phyloP scores from a whole-genome alignment of 2,797 vertebrate genomes.

The Coluber constrictor region DNA sequence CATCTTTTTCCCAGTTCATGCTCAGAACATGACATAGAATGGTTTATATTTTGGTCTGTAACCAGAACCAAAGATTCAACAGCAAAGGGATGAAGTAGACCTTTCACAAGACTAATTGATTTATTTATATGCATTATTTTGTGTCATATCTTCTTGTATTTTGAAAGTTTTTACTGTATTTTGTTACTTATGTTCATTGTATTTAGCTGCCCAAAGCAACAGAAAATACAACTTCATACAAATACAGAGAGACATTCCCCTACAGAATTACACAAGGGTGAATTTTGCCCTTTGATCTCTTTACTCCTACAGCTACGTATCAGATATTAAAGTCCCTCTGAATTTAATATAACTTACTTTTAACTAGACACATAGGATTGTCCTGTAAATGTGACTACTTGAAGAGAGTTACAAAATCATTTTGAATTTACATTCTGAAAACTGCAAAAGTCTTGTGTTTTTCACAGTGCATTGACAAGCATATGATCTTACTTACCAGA shows the following conservation, averaged over 20 bases:
- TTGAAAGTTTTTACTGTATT: not conserved
- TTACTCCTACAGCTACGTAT: not conserved
- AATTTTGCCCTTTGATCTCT: not conserved
- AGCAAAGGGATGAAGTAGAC: not conserved
- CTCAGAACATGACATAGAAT: not conserved
- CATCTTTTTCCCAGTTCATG: not conserved
- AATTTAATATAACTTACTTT: not conserved
- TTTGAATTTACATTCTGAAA: not conserved
- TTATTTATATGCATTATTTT: not conserved
- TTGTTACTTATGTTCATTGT: not conserved
- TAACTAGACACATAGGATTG: not conserved
- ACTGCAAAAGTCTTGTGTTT: not conserved
- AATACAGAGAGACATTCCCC: not conserved
- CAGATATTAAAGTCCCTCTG: not conserved
- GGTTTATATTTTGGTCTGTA: not conserved
- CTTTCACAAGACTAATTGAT: not conserved
- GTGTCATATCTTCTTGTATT: not conserved
- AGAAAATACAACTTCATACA: not conserved
- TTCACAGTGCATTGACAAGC: not conserved
- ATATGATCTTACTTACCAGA: not conserved
- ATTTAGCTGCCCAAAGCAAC: not conserved
- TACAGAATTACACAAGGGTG: not conserved
- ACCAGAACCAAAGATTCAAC: not conserved
- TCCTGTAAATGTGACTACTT: not conserved
- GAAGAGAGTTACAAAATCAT: not conserved